phyloP scores from a whole-genome alignment of 2,888 invertebrate genomes.

The Drosophila prostipennis region DNA sequence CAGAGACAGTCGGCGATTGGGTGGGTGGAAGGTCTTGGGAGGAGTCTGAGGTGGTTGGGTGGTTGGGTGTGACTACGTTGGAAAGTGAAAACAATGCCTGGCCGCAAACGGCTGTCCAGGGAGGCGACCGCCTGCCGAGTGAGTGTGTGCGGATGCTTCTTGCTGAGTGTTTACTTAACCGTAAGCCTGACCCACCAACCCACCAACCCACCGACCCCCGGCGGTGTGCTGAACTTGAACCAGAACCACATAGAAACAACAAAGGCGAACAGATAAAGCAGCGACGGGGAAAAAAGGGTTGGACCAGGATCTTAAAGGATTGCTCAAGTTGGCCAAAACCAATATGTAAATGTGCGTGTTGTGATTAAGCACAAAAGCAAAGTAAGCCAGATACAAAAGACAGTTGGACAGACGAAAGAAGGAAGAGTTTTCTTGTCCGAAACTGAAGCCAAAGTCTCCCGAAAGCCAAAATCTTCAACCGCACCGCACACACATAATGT shows the following conservation, averaged over 20 bases:
- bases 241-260: slow-evolving; percentile 61
- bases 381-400: slow-evolving; percentile 41
- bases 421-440: slow-evolving; percentile 43
- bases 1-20: slow-evolving; percentile 42
- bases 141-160: slow-evolving; percentile 46
- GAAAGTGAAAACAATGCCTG: slow-evolving; percentile 76
- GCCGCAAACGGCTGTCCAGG: slow-evolving; percentile 64
- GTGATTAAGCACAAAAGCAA: slow-evolving; percentile 76
- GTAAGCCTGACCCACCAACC: slow-evolving; percentile 61
- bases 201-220: slow-evolving; percentile 23
- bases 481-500: slow-evolving; percentile 66
- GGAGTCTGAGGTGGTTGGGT: slow-evolving; percentile 2
- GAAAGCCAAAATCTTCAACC: slow-evolving; percentile 69
- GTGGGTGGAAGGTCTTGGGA: slow-evolving; percentile 2
- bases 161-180: slow-evolving; percentile 76
- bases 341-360: slow-evolving; percentile 81
- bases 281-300: slow-evolving; percentile 60
- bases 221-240: slow-evolving; percentile 57
- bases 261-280: slow-evolving; percentile 47
- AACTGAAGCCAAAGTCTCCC: slow-evolving; percentile 4
- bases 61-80: slow-evolving; percentile 1
- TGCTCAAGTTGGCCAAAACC: slow-evolving; percentile 79
- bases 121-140: slow-evolving; percentile 52
- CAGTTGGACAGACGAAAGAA: slow-evolving; percentile 19
- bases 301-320: slow-evolving; percentile 70